phyloP scores from a whole-genome alignment of 2,113 vertebrate species.

The Lathamus discolor region DNA sequence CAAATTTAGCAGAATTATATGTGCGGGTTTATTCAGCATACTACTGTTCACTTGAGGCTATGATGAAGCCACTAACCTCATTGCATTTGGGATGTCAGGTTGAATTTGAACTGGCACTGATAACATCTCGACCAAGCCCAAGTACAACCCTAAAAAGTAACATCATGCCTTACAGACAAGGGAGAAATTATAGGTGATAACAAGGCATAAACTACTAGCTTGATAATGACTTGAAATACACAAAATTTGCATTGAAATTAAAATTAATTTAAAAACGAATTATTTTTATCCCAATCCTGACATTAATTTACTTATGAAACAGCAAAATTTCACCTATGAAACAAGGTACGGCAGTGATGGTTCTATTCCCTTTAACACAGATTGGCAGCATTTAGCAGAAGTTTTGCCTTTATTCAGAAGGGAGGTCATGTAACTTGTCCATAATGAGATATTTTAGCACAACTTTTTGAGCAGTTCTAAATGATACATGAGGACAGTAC shows the following conservation, averaged over 20 bases:
- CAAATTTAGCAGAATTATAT: slow-evolving; percentile 74
- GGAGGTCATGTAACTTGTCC: background rate
- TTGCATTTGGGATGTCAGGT: slow-evolving; percentile 21
- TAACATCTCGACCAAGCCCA: background rate
- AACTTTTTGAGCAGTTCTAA: background rate
- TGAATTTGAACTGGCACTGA: slow-evolving; percentile 11
- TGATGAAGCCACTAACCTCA: slow-evolving; percentile 43
- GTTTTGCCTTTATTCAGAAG: background rate
- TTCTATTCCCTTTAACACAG: background rate
- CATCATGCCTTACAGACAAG: background rate
- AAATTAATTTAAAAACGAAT: background rate
- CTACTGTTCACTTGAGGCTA: slow-evolving; percentile 53
- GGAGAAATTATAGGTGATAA: background rate
- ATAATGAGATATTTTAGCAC: background rate
- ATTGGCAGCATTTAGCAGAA: background rate
- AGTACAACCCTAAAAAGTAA: background rate
- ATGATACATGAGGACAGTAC: background rate
- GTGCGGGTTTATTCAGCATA: slow-evolving; percentile 66
- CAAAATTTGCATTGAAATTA: background rate
- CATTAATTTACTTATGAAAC: background rate
- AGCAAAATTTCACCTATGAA: background rate
- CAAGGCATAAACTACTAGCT: background rate
- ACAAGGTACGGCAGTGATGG: background rate
- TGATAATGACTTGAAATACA: background rate
- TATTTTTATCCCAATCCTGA: background rate